Evolutionary conservation across 2,888 invertebrate species (phyloP), one percentile per base, ranked within the genome.

Genomic region (Portevinia maculata): DNA sequence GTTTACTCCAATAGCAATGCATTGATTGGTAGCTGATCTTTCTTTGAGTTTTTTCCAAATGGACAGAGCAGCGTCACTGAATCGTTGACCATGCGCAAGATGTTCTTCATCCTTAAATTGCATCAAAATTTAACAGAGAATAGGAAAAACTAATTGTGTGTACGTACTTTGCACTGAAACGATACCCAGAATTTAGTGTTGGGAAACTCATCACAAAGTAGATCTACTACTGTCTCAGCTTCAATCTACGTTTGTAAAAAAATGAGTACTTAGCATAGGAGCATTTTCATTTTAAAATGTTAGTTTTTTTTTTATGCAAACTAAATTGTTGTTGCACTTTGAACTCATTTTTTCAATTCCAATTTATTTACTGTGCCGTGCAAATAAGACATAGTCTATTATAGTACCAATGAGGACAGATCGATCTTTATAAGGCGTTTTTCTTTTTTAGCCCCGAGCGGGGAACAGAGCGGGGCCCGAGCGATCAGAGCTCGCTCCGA

Each of bases 1-100:
- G 91, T 99, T 98, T 0, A 97, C 94, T 1, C 98, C 98, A 62
- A 98, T 93, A 0, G 96, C 98, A 15, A 96, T 92, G 78, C 98
- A 91, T 84, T 92, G 92, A 1, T 92, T 90, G 2, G 91, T 90
- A 1, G 88, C 87, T 88, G 96, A 95, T 46, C 92, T 89, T 19
- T 93, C 93, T 81, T 90, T 89, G 1, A 92, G 88, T 39, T 87
- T 85, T 1, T 90, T 89, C 93, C 93, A 96, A 88, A 96, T 94
- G 60, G 93, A 92, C 79, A 92, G 91, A 0, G 95, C 95, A 0
- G 94, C 94, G 84, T 94, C 93, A 85, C 93, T 93, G 88, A 98
- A 96, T 73, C 92, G 91, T 87, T 97, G 97, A 0, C 97, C 98
- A 90, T 95, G 94, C 0, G 95, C 95, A 86, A 96, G 94, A 55